Percentiles rank a stretch among this genome's conserved stretches.
These are phyloP conservation scores for Urophycis tenuis DNA, from an alignment of 2,797 vertebrate species.

Conservation along the genomic window DNA sequence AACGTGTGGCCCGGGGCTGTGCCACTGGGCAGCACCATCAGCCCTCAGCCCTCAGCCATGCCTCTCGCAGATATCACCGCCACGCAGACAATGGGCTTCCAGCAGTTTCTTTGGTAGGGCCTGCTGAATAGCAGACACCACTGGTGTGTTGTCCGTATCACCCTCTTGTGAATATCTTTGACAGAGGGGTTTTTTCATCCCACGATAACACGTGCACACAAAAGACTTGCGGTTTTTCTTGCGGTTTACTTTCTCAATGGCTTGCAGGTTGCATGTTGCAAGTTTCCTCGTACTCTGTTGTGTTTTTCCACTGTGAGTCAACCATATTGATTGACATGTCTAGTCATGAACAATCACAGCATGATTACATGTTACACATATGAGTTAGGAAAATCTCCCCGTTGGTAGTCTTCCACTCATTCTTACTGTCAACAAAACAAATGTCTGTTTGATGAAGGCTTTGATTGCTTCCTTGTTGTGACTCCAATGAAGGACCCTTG, in stretches of 20 bases:
- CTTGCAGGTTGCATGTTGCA: not conserved
- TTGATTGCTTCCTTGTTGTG: no score
- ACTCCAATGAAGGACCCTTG: no score
- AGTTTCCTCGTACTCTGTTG: no score
- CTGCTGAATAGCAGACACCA: not conserved
- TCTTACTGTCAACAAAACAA: not conserved
- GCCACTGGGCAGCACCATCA: slow-evolving; percentile 31
- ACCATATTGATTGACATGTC: not conserved
- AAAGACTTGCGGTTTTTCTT: slow-evolving; percentile 19
- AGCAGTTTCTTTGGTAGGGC: slow-evolving; percentile 26
- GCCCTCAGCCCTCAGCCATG: not conserved
- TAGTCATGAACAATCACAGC: not conserved
- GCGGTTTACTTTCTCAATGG: slow-evolving; percentile 34
- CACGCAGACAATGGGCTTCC: slow-evolving; percentile 9
- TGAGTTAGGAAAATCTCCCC: not conserved
- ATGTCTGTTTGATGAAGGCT: not conserved
- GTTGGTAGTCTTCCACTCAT: not conserved
- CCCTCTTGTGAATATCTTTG: no score
- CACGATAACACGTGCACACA: not conserved
- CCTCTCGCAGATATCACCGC: no score
- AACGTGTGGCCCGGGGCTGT: not conserved
- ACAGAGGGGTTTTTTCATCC: not conserved
- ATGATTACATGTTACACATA: not conserved
- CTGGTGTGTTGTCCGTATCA: not conserved
- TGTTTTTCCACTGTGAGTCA: slow-evolving; percentile 8